Percentiles rank a stretch among this genome's conserved stretches.
Conservation (phyloP, 2,113 vertebrate species). For the Saccopteryx leptura region DNA sequence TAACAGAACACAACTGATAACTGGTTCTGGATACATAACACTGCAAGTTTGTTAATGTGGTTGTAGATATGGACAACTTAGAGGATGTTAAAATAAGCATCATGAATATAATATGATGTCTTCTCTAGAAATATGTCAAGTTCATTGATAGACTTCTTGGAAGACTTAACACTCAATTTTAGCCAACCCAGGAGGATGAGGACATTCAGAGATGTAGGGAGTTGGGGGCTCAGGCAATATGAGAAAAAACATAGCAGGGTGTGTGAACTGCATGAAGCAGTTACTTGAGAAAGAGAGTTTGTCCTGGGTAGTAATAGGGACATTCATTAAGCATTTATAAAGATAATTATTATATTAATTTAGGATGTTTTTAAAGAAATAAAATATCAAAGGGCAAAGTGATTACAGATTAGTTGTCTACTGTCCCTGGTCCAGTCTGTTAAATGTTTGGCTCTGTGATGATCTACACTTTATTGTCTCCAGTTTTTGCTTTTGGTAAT, state of each 20-base stretch:
- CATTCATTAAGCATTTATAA: background rate
- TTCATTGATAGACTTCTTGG: background rate
- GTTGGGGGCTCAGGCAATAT: accelerated
- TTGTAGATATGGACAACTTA: background rate
- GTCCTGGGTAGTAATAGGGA: background rate
- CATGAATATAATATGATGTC: background rate
- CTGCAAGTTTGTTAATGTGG: background rate
- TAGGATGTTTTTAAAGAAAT: background rate
- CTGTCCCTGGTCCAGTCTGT: background rate
- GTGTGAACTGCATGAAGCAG: background rate
- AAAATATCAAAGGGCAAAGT: slow-evolving; percentile 4
- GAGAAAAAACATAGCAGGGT: background rate
- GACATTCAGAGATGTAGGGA: background rate
- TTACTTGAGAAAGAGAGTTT: background rate
- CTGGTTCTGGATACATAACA: background rate
- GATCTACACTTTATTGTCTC: background rate
- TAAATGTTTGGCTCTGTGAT: slow-evolving; percentile 20
- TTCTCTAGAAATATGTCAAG: background rate
- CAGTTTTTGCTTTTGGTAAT: background rate
- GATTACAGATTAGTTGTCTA: background rate
- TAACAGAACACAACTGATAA: background rate
- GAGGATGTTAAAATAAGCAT: background rate
- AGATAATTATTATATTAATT: slow-evolving; percentile 19
- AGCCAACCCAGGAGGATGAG: background rate
- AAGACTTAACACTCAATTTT: background rate